Evolutionary conservation across 2,113 vertebrate genomes (phyloP).

Genomic region (Morone chrysops): DNA sequence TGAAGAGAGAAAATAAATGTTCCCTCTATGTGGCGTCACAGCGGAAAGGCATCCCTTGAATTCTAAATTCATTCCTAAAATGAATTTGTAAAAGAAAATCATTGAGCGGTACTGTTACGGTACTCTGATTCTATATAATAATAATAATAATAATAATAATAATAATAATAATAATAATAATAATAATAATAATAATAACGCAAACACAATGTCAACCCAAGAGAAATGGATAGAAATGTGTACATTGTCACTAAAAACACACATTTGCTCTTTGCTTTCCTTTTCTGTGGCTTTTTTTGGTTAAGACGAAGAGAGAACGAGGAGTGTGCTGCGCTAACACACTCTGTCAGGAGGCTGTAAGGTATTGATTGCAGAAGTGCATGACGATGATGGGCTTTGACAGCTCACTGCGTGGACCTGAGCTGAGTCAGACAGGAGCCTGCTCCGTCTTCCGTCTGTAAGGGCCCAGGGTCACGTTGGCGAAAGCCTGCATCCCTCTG

Average conservation of each 20-base stretch:
- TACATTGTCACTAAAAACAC: not conserved
- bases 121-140: not conserved
- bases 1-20: slow-evolving; percentile 49
- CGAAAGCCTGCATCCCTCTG: slow-evolving; percentile 52
- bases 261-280: slow-evolving; percentile 10
- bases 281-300: slow-evolving; percentile 28
- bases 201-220: not conserved
- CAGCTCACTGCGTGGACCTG: slow-evolving; percentile 70
- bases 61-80: not conserved
- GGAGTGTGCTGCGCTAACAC: slow-evolving; percentile 68
- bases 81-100: not conserved
- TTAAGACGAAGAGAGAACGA: slow-evolving; percentile 8
- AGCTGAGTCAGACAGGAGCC: slow-evolving; percentile 73
- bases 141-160: no score
- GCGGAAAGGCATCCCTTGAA: slow-evolving; percentile 7
- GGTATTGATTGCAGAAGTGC: slow-evolving; percentile 82
- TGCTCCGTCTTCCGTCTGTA: slow-evolving; percentile 55
- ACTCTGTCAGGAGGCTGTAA: slow-evolving; percentile 74
- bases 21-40: slow-evolving; percentile 12
- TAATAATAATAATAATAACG: no score
- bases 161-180: no score
- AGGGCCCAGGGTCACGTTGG: slow-evolving; percentile 70
- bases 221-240: not conserved
- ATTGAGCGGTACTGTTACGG: not conserved
- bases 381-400: slow-evolving; percentile 84